These are phyloP conservation scores for Schizopygopsis malacanthus DNA, from an alignment of 2,797 vertebrate genomes.

Conservation along the genomic window DNA sequence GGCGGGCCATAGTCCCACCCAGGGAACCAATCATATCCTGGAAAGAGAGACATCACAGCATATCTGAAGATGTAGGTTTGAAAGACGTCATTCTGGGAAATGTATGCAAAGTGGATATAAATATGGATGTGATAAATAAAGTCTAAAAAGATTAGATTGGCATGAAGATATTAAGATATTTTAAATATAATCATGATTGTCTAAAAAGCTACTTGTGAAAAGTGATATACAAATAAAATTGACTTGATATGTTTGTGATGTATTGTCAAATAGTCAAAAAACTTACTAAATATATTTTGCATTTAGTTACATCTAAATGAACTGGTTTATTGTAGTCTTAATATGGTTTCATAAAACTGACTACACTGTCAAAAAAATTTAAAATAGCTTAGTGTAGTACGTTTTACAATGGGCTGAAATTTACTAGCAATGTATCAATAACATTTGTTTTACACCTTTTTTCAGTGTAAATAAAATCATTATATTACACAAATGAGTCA, in stretches of 20 bases:
- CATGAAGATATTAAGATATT: neutral
- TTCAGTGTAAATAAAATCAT: neutral
- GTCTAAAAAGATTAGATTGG: neutral
- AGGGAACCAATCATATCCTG: constrained; percentile 60
- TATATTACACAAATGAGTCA: neutral
- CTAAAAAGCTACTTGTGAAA: neutral
- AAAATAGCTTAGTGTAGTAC: neutral
- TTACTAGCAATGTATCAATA: neutral
- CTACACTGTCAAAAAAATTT: neutral
- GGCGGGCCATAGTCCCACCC: constrained; percentile 56
- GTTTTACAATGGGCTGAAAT: neutral
- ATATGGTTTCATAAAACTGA: neutral
- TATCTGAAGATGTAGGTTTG: neutral
- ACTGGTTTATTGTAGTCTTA: neutral
- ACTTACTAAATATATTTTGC: neutral
- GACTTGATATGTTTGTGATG: neutral
- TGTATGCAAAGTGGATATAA: neutral
- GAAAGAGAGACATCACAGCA: constrained; percentile 9
- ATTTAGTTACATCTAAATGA: neutral
- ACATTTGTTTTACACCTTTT: neutral
- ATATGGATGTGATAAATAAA: neutral
- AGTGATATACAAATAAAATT: neutral
- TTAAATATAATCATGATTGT: neutral
- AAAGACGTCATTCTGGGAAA: neutral
- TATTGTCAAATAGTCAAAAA: neutral